Base-by-base conservation (phyloP, 2,797 vertebrate genomes). In the Sebastes flavidus region DNA sequence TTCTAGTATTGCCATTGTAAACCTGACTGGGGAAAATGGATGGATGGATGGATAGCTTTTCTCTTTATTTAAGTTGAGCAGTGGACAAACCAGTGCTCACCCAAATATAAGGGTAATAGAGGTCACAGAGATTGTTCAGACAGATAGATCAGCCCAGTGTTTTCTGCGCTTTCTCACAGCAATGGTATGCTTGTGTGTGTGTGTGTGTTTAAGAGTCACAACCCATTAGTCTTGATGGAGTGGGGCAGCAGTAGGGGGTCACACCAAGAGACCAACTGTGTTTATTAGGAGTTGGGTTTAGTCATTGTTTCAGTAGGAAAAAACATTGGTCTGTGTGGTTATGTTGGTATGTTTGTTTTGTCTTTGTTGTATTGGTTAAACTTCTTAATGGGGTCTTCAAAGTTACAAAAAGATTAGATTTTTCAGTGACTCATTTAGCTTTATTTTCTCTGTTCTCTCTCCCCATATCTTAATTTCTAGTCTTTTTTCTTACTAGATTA, bases 211-310 rank as follows among this genome's bases (percentile, higher is more conserved):
- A 81, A 63, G 77, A 85, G 88, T 87, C 86, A 79, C 77, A 90
- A 80, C 60, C 83, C 87, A 91, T 92, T 91, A 92, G 82, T 80
- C 56, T 72, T 90, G 83, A 90, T 80, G 75, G 87, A 89, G 86
- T 77, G 81, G 80, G 65, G 66, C 54, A 84, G 77, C 76, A 76
- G 82, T 29, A 29, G 77, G 83, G 80, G 82, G 81, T 86, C 88
- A 78, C 72, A 81, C 62, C 52, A 34, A 54, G 72, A 82, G 76
- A 78, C 49, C 68, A 74, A 70, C 70, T 79, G 77, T 61, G 75
- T 80, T 88, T 84, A 72, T 75, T 75, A 82, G 76, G 62, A 72
- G 72, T 70, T 65, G 65, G 29, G 66, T 81, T 78, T 61, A 70
- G 20, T n/a, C 22, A 52, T 34, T 81, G 81, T 86, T 80, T 78